These are phyloP conservation scores for Drosophila nebulosa DNA, from an alignment of 1,140 invertebrate species.

Conservation along the genomic window DNA sequence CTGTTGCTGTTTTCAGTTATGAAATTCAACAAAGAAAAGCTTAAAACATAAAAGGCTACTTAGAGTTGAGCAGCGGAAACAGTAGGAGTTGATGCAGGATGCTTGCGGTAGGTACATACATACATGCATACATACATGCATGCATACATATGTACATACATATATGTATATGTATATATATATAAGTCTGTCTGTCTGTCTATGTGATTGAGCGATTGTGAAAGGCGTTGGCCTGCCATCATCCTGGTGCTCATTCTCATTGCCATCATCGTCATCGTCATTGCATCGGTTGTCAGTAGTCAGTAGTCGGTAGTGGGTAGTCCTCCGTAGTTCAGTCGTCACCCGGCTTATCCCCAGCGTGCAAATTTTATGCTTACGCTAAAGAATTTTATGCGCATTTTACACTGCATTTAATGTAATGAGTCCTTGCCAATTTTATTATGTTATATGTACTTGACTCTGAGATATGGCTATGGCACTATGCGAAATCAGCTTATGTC, in stretches of 20 bases:
- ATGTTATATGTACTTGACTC: background rate
- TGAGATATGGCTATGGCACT: background rate
- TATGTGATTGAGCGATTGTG: constrained; percentile 10
- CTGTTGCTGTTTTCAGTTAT: constrained; percentile 10
- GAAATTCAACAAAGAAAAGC: constrained; percentile 10
- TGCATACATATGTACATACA: background rate
- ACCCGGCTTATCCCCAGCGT: background rate
- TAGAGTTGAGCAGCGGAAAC: background rate
- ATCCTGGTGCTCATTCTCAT: background rate
- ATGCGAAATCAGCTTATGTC: background rate
- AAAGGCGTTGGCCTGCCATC: constrained; percentile 4
- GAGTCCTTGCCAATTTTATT: constrained; percentile 34
- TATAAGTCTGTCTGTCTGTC: background rate
- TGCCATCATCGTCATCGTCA: no score
- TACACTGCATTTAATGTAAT: constrained; percentile 47
- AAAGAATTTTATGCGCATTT: constrained; percentile 37
- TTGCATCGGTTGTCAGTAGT: background rate
- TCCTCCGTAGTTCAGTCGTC: no score
- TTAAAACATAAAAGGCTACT: constrained; percentile 14
- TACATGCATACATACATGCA: background rate
- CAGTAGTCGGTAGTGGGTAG: background rate
- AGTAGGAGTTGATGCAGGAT: background rate
- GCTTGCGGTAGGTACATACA: background rate
- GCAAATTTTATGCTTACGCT: constrained; percentile 9
- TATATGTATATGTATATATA: background rate